Conservation (phyloP, 2,888 invertebrate genomes). For the Tortricodes alternella region DNA sequence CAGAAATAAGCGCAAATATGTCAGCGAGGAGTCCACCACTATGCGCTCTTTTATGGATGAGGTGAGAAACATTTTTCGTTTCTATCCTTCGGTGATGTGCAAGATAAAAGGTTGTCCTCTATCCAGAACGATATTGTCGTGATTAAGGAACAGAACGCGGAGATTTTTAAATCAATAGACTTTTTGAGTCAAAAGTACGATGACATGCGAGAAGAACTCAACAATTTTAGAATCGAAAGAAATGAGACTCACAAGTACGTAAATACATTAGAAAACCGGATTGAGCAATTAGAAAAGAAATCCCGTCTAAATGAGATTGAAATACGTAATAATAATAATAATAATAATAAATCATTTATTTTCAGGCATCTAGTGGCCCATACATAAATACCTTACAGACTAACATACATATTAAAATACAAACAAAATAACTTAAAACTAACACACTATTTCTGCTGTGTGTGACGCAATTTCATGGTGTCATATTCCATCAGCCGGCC, state of each 20-base stretch:
- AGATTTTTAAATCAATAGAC: neutral
- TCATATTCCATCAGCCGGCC: too few relatives aligned
- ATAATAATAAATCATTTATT: too few relatives aligned
- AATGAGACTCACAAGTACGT: conserved; percentile 1
- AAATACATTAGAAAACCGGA: neutral
- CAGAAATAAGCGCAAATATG: conserved; percentile 9
- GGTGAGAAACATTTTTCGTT: conserved; percentile 8
- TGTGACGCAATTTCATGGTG: too few relatives aligned
- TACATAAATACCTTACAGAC: too few relatives aligned
- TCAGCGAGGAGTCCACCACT: neutral
- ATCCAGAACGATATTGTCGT: neutral
- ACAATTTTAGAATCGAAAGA: neutral
- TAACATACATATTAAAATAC: too few relatives aligned
- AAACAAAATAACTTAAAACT: too few relatives aligned
- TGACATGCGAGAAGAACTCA: conserved; percentile 5
- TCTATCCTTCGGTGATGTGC: neutral
- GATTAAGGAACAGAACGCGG: neutral
- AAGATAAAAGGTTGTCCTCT: neutral
- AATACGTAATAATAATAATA: too few relatives aligned
- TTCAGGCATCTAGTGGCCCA: too few relatives aligned
- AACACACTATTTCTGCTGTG: too few relatives aligned
- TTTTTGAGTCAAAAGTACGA: conserved; percentile 11
- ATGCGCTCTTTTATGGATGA: conserved; percentile 11
- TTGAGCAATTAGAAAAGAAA: neutral
- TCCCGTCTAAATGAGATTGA: neutral